Conservation (phyloP, 2,113 vertebrate species). For the Pardalotus punctatus region DNA sequence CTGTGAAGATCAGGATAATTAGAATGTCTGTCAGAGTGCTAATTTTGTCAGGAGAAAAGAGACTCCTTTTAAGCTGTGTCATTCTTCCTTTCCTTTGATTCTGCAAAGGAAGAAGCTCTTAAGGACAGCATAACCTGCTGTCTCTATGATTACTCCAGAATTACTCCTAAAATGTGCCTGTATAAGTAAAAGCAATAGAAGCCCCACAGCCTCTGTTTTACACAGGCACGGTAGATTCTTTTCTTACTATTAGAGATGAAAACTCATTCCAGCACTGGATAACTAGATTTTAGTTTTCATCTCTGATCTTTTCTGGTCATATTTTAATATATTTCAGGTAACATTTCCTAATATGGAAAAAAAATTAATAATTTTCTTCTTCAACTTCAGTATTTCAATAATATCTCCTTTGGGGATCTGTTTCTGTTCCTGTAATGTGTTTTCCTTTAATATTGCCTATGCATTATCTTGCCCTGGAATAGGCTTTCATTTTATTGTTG, state of each 20-base stretch:
- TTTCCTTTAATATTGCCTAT: neutral
- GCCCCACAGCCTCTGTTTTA: neutral
- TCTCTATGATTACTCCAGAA: neutral
- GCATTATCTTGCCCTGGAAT: neutral
- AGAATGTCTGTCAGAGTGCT: neutral
- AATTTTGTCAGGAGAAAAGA: neutral
- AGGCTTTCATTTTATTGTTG: constrained; percentile 20
- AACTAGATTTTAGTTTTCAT: neutral
- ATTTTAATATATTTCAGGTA: neutral
- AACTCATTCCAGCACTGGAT: neutral
- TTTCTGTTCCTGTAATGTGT: neutral
- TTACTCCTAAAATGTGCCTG: neutral
- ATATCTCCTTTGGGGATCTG: neutral
- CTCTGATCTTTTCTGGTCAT: neutral
- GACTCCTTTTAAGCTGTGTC: neutral
- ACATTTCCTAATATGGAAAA: neutral
- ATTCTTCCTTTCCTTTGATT: neutral
- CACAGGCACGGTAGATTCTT: neutral
- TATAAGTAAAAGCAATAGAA: neutral
- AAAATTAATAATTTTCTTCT: neutral
- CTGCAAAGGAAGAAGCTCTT: neutral
- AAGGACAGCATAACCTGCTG: neutral
- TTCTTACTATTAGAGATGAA: neutral
- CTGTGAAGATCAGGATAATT: neutral
- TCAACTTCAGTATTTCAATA: neutral